Base-by-base conservation (phyloP, 2,113 vertebrate genomes). In the Sinocyclocheilus rhinocerous region DNA sequence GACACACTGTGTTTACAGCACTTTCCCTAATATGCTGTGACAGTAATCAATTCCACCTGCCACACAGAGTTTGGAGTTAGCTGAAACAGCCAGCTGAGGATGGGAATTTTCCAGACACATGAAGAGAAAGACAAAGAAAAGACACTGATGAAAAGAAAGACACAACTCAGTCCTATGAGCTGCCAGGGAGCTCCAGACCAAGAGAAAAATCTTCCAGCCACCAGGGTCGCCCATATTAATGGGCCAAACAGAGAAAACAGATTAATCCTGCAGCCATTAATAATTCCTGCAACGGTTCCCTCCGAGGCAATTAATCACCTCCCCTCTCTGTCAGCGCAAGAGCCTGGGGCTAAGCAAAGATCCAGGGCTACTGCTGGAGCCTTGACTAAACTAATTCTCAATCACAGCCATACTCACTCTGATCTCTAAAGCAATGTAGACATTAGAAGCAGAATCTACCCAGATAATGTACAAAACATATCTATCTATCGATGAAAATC, bases 281-380 rank as follows among this genome's bases (percentile, higher is more conserved):
- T 87, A 90, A 92, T 93, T 91, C 90, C 84, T 84, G 88, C 76
- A 86, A 87, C 87, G 85, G 88, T 88, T 87, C 84, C 72, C 83
- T 88, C 85, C 9, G 83, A 89, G 89, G 87, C 86, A 84, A 92
- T 92, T 92, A 92, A 92, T 92, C 91, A 91, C 85, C 80, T 86
- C 57, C 84, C 84, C 78, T 88, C 84, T 88, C 67, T 57, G 61
- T 88, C 87, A 89, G 83, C 81, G 77, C 89, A 87, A 90, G 86
- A 78, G 88, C 89, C 81, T 83, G 45, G 50, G 76, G 80, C 86
- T 84, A 87, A 88, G 76, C 55, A 85, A 77, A 70, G 65, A 87
- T 84, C 42, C 85, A n/a, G 83, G 84, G 86, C 85, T 79, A 39
- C 76, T 72, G 65, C 76, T 69, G 45, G 76, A 89, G 82, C 55